Evolutionary conservation across 2,113 vertebrate genomes (phyloP), one percentile per base, ranked within the genome.

Genomic region (Cyprinodon tularosa): DNA sequence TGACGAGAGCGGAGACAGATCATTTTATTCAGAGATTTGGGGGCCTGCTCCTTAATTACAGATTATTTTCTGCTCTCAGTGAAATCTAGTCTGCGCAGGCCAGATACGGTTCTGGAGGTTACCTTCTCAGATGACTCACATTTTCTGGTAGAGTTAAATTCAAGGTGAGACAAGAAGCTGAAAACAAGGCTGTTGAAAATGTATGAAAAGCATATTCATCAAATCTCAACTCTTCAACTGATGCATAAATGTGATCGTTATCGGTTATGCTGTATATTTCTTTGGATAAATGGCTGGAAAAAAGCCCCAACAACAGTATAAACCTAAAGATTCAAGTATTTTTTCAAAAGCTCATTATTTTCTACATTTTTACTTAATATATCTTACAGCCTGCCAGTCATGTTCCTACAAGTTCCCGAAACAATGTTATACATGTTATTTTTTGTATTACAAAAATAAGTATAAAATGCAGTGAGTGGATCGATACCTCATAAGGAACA

Each of bases 1-100:
- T 71, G 64, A 84, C 66, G 40, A 53, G 60, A 80, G 70, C 47
- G 29, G 64, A 78, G 62, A 67, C 71, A 57, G 37, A 85, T 82
- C 71, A 67, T 75, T 73, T 60, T 29, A 62, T 45, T 78, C 63
- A 71, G 38, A 80, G 39, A 72, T 69, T 64, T 84, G 74, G 62
- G 77, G 72, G 74, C 39, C 48, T 42, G 67, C 62, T 65, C 71
- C 71, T 82, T 75, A 66, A 82, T 75, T 71, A 77, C 6, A 64
- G 50, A 64, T 66, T 50, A 70, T 12, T 47, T 69, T 80, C 64
- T 53, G 45, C 45, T 12, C 50, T 40, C 38, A n/a, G 12, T 45
- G 4, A 62, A 69, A 17, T 80, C 36, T 76, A 38, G 62, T 77
- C 73, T 50, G 70, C 60, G 15, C 66, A 50, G 37, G 8, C 22